These are phyloP conservation scores for Reticulitermes speratus DNA, from an alignment of 1,140 invertebrate species.

Conservation along the genomic window DNA sequence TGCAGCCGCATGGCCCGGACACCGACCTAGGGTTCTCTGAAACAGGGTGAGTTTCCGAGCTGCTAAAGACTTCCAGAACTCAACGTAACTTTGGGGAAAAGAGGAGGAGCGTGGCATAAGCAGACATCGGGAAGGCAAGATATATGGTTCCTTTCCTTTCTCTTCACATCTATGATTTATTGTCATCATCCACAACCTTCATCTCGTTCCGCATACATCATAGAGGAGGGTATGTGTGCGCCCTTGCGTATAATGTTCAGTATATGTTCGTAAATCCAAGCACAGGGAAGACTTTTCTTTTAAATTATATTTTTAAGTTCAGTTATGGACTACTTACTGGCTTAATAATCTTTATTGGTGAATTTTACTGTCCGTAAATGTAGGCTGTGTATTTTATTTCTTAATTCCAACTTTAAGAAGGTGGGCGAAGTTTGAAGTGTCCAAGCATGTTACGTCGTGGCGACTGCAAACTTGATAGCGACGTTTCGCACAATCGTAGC, in stretches of 20 bases:
- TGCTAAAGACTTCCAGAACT: neutral
- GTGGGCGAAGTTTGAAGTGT: no score
- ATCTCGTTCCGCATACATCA: neutral
- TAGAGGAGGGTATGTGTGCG: neutral
- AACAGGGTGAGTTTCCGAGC: neutral
- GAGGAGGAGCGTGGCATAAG: neutral
- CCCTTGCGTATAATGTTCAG: neutral
- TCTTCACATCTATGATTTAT: neutral
- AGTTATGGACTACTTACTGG: no score
- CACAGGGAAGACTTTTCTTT: neutral
- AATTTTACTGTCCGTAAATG: no score
- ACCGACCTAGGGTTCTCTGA: neutral
- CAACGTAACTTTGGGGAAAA: neutral
- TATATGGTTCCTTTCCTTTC: neutral
- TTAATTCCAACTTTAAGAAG: no score
- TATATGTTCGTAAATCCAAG: no score
- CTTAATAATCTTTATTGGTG: no score
- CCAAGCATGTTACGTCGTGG: no score
- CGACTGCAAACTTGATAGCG: no score
- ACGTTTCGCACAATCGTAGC: no score
- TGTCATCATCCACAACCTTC: neutral
- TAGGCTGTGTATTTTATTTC: no score
- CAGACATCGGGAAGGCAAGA: conserved; percentile 13
- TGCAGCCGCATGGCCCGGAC: no score
- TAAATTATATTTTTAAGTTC: no score